Evolutionary conservation across 2,797 vertebrate genomes (phyloP).

Genomic region (Myiothlypis coronata): DNA sequence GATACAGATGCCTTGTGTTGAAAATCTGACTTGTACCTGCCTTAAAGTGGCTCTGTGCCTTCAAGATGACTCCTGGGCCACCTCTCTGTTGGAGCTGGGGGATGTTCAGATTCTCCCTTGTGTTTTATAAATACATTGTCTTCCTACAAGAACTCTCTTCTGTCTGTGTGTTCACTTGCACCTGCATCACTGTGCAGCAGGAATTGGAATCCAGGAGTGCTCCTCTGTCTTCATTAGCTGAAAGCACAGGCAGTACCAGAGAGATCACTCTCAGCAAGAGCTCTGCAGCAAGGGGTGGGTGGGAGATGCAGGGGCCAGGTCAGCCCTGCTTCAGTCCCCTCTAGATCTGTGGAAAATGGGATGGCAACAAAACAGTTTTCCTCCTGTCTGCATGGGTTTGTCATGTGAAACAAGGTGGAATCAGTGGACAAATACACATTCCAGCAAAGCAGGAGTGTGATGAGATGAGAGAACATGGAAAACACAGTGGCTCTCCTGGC

Average conservation of each 20-base stretch:
- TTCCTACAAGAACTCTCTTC: neutral
- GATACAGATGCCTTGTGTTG: slow-evolving; percentile 56
- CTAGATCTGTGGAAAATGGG: neutral
- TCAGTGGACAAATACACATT: neutral
- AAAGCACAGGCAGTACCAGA: neutral
- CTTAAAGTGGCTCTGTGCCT: slow-evolving; percentile 66
- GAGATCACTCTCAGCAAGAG: neutral
- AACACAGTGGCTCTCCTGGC: neutral
- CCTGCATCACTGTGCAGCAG: neutral
- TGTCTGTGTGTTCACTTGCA: neutral
- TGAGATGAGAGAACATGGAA: neutral
- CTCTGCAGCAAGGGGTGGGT: neutral
- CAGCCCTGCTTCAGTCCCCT: neutral
- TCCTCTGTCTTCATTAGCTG: neutral
- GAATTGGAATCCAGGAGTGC: neutral
- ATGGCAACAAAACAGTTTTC: neutral
- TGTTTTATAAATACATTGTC: slow-evolving; percentile 57
- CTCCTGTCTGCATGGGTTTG: neutral
- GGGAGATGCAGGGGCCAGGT: neutral
- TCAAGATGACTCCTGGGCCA: slow-evolving; percentile 25
- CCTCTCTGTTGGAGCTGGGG: neutral
- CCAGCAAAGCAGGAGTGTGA: neutral
- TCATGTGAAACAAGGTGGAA: neutral
- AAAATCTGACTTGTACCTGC: slow-evolving; percentile 40
- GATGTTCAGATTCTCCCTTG: neutral